Evolutionary conservation across 2,113 vertebrate genomes (phyloP).

Genomic region (Platycercus adscitus): DNA sequence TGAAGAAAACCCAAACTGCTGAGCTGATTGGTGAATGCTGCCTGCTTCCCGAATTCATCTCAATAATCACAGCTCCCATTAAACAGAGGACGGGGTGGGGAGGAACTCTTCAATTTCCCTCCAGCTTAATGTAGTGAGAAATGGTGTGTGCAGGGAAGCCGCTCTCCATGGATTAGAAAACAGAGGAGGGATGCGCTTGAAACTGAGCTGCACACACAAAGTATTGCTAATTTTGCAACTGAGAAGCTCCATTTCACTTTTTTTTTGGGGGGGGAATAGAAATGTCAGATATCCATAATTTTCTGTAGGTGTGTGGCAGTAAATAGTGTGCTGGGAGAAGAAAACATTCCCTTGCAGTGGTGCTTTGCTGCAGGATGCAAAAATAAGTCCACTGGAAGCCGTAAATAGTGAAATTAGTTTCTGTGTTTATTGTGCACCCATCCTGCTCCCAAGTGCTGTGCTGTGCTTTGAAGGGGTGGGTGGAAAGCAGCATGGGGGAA

Average conservation of each 20-base stretch:
- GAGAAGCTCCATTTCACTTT: not conserved
- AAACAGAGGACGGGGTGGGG: not conserved
- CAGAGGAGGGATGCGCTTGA: not conserved
- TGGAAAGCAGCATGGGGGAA: not conserved
- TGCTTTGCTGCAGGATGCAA: not conserved
- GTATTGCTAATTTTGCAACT: not conserved
- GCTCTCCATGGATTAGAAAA: not conserved
- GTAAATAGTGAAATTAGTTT: not conserved
- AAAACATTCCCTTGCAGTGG: not conserved
- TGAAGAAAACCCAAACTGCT: constrained; percentile 28
- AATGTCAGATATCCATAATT: not conserved
- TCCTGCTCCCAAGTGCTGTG: not conserved
- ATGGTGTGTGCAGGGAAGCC: not conserved
- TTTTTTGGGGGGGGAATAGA: not conserved
- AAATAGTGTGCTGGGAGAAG: not conserved
- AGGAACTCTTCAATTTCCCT: constrained; percentile 44
- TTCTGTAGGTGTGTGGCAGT: not conserved
- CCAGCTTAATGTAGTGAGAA: constrained; percentile 20
- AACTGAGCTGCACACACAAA: not conserved
- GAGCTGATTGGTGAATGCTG: constrained; percentile 53
- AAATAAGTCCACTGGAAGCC: not conserved
- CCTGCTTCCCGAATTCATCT: constrained; percentile 43
- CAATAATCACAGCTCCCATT: constrained; percentile 58
- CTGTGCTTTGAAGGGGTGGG: not conserved
- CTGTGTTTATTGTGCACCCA: not conserved